Conservation (phyloP, 2,113 vertebrate species). For the Pangasianodon hypophthalmus region DNA sequence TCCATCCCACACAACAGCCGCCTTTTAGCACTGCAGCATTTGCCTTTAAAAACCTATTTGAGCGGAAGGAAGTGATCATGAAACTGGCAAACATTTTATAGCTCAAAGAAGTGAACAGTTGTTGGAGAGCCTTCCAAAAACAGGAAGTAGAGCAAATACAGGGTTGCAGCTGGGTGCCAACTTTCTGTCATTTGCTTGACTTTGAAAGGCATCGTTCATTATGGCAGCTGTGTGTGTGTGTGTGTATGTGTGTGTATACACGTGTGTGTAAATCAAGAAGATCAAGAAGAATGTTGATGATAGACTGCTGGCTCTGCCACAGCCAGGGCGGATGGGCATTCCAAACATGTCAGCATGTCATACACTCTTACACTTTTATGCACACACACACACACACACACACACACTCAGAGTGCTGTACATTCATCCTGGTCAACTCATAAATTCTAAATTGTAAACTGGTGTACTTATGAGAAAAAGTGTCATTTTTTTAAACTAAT, state of each 20-base stretch:
- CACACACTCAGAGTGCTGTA: constrained; percentile 20
- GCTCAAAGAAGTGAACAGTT: constrained; percentile 40
- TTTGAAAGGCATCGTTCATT: constrained; percentile 52
- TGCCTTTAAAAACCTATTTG: constrained; percentile 19
- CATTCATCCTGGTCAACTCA: constrained; percentile 25
- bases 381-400: constrained; percentile 10
- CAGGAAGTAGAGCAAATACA: constrained; percentile 45
- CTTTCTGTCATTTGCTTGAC: constrained; percentile 44
- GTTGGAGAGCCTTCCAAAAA: constrained; percentile 22
- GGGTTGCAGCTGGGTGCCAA: constrained; percentile 19
- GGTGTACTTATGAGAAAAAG: constrained; percentile 6
- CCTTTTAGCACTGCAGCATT: constrained; percentile 22
- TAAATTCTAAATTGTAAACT: constrained; percentile 32
- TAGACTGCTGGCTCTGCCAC: constrained; percentile 44
- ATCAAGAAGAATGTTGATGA: constrained; percentile 52
- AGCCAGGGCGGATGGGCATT: constrained; percentile 28
- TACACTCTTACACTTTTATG: constrained; percentile 12
- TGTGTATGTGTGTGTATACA: constrained; percentile 25
- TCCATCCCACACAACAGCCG: constrained; percentile 22
- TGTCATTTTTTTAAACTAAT: constrained; percentile 1
- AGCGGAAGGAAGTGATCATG: constrained; percentile 1
- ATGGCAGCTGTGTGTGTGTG: constrained; percentile 31
- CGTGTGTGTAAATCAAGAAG: constrained; percentile 15
- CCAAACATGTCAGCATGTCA: constrained; percentile 44
- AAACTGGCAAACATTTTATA: constrained; percentile 9